phyloP scores from a whole-genome alignment of 2,797 vertebrate species.

The Malacoraja senta region DNA sequence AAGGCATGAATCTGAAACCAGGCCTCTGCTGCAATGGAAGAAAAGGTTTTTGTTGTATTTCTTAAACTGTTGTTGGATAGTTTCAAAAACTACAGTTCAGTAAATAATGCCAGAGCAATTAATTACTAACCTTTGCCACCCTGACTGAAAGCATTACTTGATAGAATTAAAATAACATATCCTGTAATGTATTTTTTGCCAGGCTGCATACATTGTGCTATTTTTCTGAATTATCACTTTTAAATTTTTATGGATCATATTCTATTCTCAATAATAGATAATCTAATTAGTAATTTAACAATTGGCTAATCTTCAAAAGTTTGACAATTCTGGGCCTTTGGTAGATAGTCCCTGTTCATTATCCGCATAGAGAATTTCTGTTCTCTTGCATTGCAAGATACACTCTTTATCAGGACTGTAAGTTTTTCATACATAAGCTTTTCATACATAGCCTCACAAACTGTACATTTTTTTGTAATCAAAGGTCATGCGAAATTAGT shows the following conservation, averaged over 20 bases:
- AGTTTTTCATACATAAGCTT: neutral
- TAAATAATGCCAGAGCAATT: conserved; percentile 37
- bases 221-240: neutral
- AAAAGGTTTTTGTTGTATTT: conserved; percentile 26
- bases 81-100: conserved; percentile 36
- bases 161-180: neutral
- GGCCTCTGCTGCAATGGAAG: conserved; percentile 8
- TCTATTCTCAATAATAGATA: neutral
- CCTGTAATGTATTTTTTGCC: neutral
- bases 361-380: neutral
- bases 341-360: neutral
- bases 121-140: conserved; percentile 38
- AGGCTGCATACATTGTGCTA: conserved; percentile 31
- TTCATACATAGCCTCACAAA: neutral
- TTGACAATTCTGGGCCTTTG: neutral
- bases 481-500: conserved; percentile 1
- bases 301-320: conserved; percentile 13
- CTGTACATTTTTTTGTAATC: conserved; percentile 13
- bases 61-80: conserved; percentile 35
- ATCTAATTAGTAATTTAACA: conserved; percentile 18
- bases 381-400: neutral
- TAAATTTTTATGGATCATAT: conserved; percentile 1
- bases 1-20: conserved; percentile 9
- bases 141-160: conserved; percentile 33
- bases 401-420: neutral